phyloP scores from a whole-genome alignment of 2,888 invertebrate genomes.

The Thumatha senex region DNA sequence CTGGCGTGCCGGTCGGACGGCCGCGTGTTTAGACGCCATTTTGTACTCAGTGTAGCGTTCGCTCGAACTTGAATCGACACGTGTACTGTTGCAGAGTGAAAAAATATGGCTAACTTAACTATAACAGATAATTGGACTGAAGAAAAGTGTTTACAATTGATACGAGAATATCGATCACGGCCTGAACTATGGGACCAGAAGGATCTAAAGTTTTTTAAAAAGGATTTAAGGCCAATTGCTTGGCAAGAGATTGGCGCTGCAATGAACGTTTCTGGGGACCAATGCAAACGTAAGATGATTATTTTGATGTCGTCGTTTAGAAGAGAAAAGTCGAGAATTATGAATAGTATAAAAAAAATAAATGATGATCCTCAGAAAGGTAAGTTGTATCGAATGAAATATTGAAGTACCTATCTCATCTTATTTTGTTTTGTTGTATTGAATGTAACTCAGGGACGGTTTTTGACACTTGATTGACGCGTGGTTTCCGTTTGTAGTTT shows the following conservation, averaged over 20 bases:
- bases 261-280: slow-evolving; percentile 32
- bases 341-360: slow-evolving; percentile 28
- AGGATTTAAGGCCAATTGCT: slow-evolving; percentile 35
- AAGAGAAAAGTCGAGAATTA: slow-evolving; percentile 52
- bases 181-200: slow-evolving; percentile 50
- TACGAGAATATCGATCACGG: slow-evolving; percentile 43
- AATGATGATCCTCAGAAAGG: slow-evolving; percentile 20
- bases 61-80: slow-evolving; percentile 43
- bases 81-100: slow-evolving; percentile 32
- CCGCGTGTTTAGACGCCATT: slow-evolving; percentile 40
- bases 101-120: slow-evolving; percentile 33
- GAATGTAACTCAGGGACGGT: too few species aligned
- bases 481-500: too few species aligned
- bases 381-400: not conserved
- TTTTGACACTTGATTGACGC: too few species aligned
- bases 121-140: slow-evolving; percentile 45
- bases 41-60: slow-evolving; percentile 48
- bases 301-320: slow-evolving; percentile 51
- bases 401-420: too few species aligned
- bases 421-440: too few species aligned
- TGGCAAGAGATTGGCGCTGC: slow-evolving; percentile 46
- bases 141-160: slow-evolving; percentile 45
- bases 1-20: slow-evolving; percentile 6
- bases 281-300: slow-evolving; percentile 52
- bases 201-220: slow-evolving; percentile 42